phyloP scores from a whole-genome alignment of 2,797 vertebrate species.

The Onychomys arenicola region DNA sequence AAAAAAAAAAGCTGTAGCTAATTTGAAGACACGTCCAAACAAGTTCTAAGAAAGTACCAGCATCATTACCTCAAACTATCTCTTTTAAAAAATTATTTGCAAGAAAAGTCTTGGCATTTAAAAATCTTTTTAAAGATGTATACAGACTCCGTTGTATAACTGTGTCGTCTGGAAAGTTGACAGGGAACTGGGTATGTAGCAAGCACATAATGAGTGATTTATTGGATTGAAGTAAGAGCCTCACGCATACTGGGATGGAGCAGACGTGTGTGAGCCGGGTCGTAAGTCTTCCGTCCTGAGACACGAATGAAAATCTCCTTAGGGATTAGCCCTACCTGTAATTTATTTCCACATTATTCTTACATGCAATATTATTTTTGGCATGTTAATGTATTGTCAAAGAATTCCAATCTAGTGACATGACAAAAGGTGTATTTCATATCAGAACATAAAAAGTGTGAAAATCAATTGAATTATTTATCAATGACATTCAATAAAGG shows the following conservation, averaged over 20 bases:
- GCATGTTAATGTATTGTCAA: slow-evolving; percentile 78
- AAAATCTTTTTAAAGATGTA: neutral
- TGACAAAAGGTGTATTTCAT: slow-evolving; percentile 79
- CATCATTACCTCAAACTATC: neutral
- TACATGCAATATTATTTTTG: slow-evolving; percentile 74
- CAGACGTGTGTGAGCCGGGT: slow-evolving; percentile 21
- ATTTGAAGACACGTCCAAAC: neutral
- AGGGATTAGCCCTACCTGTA: slow-evolving; percentile 70
- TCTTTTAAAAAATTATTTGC: slow-evolving; percentile 17
- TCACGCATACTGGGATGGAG: slow-evolving; percentile 52
- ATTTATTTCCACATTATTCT: slow-evolving; percentile 81
- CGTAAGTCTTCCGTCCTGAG: slow-evolving; percentile 77
- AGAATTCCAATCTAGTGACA: slow-evolving; percentile 79
- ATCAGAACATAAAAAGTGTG: slow-evolving; percentile 65
- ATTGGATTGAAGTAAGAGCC: slow-evolving; percentile 59
- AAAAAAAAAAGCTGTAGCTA: neutral
- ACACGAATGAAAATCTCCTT: slow-evolving; percentile 71
- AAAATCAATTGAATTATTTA: slow-evolving; percentile 69
- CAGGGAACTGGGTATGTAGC: neutral
- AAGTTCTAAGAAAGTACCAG: neutral
- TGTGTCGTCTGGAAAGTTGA: neutral
- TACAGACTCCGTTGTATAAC: neutral
- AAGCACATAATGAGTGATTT: slow-evolving; percentile 60
- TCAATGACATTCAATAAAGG: slow-evolving; percentile 71
- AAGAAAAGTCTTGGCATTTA: neutral